A percentile compares a stretch with the other conserved stretches of the same genome.
phyloP scores from a whole-genome alignment of 1,140 invertebrate species.

The Spodoptera frugiperda region DNA sequence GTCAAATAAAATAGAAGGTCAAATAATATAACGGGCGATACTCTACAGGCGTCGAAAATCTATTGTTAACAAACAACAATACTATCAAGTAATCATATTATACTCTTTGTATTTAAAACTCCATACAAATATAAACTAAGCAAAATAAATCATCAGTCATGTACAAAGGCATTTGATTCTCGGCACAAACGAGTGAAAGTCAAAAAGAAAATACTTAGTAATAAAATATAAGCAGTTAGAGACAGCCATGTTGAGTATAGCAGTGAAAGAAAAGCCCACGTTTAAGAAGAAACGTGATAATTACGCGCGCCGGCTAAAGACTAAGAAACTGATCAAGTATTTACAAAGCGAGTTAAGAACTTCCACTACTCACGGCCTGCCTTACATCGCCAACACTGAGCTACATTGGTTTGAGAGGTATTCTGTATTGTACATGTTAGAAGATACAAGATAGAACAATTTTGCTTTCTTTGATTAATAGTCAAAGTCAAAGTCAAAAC shows the following conservation, averaged over 20 bases:
- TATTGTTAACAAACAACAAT: background rate
- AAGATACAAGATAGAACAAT: no score
- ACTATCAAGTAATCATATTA: constrained; percentile 9
- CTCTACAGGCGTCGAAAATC: background rate
- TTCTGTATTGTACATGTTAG: constrained; percentile 25
- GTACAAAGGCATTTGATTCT: background rate
- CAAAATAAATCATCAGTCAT: no score
- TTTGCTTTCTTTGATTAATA: no score
- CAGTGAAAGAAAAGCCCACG: constrained; percentile 48
- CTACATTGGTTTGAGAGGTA: constrained; percentile 72
- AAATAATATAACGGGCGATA: background rate
- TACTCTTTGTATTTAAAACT: background rate
- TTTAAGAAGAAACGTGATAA: constrained; percentile 63
- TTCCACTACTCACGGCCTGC: constrained; percentile 71
- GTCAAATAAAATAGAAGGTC: background rate
- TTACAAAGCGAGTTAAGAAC: constrained; percentile 63
- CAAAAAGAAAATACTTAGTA: background rate
- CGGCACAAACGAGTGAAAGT: background rate
- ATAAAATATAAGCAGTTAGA: background rate
- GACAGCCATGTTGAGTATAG: constrained; percentile 35
- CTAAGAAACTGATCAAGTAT: constrained; percentile 60
- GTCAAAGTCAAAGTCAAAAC: no score
- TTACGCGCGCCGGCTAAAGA: constrained; percentile 55
- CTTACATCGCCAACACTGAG: constrained; percentile 65
- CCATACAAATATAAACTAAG: no score